Evolutionary conservation across 2,113 vertebrate species (phyloP).

Genomic region (Mus pahari): DNA sequence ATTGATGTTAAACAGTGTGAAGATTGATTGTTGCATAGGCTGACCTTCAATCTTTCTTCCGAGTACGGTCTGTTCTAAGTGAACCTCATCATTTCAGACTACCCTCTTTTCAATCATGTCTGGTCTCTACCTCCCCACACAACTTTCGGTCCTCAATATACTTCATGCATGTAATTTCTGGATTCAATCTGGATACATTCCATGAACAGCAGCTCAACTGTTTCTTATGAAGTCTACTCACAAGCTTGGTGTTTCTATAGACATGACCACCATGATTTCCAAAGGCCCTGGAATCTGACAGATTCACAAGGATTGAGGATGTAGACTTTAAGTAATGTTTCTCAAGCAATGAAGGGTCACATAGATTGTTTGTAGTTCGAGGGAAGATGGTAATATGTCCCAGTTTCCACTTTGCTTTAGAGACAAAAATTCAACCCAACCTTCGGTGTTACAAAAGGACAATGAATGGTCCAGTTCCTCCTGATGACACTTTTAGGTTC

Average conservation of each 20-base stretch:
- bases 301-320: background rate
- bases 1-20: background rate
- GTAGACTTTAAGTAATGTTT: background rate
- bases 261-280: background rate
- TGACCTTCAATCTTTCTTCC: background rate
- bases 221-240: background rate
- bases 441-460: background rate
- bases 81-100: background rate
- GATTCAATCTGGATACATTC: background rate
- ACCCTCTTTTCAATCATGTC: background rate
- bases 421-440: background rate
- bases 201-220: background rate
- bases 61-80: accelerated
- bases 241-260: background rate
- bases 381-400: background rate
- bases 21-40: background rate
- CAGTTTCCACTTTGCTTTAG: background rate
- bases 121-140: background rate
- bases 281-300: background rate
- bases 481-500: background rate
- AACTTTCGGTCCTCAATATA: background rate
- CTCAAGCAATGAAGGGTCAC: background rate
- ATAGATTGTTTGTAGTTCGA: background rate
- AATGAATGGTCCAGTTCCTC: background rate
- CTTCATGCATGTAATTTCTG: background rate